These are phyloP conservation scores for Oreortyx pictus DNA, from an alignment of 2,797 vertebrate genomes.

Conservation along the genomic window DNA sequence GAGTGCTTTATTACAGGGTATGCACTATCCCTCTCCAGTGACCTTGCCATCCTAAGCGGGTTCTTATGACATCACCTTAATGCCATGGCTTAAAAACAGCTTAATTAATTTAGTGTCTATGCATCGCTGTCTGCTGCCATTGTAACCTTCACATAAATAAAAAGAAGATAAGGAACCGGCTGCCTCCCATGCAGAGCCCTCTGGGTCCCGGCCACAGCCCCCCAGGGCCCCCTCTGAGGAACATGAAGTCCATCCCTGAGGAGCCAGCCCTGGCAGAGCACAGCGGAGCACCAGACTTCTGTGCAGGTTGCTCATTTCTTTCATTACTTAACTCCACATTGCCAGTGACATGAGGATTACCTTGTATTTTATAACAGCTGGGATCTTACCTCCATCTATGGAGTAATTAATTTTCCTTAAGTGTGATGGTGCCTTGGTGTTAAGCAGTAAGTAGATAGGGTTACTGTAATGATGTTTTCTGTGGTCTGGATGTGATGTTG, in stretches of 20 bases:
- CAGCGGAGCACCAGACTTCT: conserved; percentile 66
- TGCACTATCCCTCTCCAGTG: conserved; percentile 65
- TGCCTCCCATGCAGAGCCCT: conserved; percentile 62
- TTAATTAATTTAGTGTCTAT: conserved; percentile 57
- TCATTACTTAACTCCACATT: conserved; percentile 11
- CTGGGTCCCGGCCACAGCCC: neutral
- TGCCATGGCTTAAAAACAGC: conserved; percentile 67
- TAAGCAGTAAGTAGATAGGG: neutral
- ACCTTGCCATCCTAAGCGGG: conserved; percentile 69
- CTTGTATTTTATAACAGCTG: neutral
- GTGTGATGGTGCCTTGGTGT: neutral
- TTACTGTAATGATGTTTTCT: neutral
- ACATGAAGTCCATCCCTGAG: conserved; percentile 79
- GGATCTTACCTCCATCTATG: conserved; percentile 16
- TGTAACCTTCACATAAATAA: conserved; percentile 66
- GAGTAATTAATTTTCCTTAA: conserved; percentile 48
- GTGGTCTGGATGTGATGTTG: neutral
- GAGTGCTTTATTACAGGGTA: neutral
- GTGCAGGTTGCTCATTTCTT: conserved; percentile 64
- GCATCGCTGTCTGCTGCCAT: conserved; percentile 48
- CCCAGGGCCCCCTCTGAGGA: conserved; percentile 20
- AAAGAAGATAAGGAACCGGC: conserved; percentile 28
- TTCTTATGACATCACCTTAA: conserved; percentile 75
- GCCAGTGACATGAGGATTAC: neutral
- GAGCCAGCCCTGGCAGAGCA: conserved; percentile 66